phyloP scores from a whole-genome alignment of 2,797 vertebrate species.

The Ciconia nigra region DNA sequence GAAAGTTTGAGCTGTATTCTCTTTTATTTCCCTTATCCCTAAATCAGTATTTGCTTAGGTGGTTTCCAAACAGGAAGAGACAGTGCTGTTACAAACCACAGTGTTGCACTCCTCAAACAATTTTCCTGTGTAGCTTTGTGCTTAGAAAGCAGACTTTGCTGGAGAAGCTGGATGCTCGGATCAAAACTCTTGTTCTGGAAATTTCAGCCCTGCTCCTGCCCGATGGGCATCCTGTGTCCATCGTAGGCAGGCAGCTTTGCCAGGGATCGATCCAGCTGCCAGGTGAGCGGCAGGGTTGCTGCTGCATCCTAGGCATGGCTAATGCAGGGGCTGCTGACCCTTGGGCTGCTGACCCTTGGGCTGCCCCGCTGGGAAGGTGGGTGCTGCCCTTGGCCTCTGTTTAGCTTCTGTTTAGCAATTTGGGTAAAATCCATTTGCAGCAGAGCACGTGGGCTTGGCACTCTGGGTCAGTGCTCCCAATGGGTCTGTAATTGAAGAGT shows the following conservation, averaged over 20 bases:
- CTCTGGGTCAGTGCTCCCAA: neutral
- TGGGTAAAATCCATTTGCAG: neutral
- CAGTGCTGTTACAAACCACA: neutral
- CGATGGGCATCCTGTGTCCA: accelerated
- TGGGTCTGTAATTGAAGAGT: neutral
- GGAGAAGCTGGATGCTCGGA: neutral
- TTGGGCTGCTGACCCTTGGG: neutral
- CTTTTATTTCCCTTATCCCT: conserved; percentile 1
- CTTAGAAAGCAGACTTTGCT: neutral
- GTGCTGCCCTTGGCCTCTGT: neutral
- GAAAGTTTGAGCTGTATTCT: neutral
- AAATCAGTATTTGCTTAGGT: neutral
- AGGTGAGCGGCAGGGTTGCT: neutral
- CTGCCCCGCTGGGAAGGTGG: neutral
- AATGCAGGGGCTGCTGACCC: neutral
- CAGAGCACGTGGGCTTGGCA: neutral
- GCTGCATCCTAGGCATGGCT: neutral
- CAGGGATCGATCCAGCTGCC: neutral
- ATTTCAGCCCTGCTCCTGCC: neutral
- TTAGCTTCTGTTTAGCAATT: neutral
- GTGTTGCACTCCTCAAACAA: neutral
- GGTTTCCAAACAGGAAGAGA: neutral
- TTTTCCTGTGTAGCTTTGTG: neutral
- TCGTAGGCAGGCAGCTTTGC: neutral
- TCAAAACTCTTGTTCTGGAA: neutral